Conservation (phyloP, 1,140 invertebrate species). For the Camponotus pennsylvanicus region DNA sequence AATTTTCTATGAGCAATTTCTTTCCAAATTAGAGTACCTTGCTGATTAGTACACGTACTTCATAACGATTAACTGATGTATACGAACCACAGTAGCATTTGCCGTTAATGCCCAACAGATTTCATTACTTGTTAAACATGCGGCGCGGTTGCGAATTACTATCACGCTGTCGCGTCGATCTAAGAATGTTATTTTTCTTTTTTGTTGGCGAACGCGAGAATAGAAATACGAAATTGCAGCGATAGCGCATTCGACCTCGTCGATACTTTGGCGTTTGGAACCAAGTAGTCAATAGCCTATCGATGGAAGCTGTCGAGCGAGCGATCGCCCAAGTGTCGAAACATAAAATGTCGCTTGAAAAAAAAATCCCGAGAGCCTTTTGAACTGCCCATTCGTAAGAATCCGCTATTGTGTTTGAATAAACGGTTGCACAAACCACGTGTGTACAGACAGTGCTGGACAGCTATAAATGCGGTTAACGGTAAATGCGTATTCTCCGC, state of each 20-base stretch:
- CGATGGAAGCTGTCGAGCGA: slow-evolving; percentile 37
- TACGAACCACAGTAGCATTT: slow-evolving; percentile 44
- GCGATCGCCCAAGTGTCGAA: slow-evolving; percentile 37
- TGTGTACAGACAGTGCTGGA: not conserved
- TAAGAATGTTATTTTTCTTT: slow-evolving; percentile 16
- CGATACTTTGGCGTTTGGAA: not conserved
- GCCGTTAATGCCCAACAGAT: slow-evolving; percentile 53
- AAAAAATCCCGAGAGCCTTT: slow-evolving; percentile 22
- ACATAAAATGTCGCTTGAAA: slow-evolving; percentile 35
- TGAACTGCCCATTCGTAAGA: slow-evolving; percentile 35
- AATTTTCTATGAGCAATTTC: slow-evolving; percentile 40
- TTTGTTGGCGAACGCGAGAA: not conserved
- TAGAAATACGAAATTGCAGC: slow-evolving; percentile 17
- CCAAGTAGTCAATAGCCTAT: slow-evolving; percentile 41
- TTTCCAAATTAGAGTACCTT: slow-evolving; percentile 11
- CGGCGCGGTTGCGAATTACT: slow-evolving; percentile 48
- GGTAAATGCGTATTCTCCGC: slow-evolving; percentile 28
- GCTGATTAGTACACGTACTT: slow-evolving; percentile 43
- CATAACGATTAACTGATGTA: slow-evolving; percentile 37
- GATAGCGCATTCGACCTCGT: slow-evolving; percentile 25
- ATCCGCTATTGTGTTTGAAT: slow-evolving; percentile 43
- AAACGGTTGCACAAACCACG: slow-evolving; percentile 38
- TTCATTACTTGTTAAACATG: slow-evolving; percentile 62
- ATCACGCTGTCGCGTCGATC: slow-evolving; percentile 43
- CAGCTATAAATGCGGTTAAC: slow-evolving; percentile 58